phyloP scores from a whole-genome alignment of 2,888 invertebrate genomes.

The Sinotaia quadrata region DNA sequence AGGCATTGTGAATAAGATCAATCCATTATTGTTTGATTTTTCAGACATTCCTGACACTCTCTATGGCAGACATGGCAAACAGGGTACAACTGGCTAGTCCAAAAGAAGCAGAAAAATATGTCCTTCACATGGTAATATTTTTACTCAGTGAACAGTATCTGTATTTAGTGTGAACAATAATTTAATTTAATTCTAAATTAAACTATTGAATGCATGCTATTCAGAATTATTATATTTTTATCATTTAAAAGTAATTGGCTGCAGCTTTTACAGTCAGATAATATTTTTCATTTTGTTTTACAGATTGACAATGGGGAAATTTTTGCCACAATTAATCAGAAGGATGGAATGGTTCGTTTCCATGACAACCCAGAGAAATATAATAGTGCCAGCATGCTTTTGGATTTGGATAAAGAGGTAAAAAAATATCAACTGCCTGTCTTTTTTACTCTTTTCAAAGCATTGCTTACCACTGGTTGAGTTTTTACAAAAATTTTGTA shows the following conservation, averaged over 20 bases:
- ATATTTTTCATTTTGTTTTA: slow-evolving; percentile 7
- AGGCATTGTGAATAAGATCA: too few species aligned
- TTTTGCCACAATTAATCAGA: slow-evolving; percentile 96
- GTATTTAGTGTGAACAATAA: too few species aligned
- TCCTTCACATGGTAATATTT: slow-evolving; percentile 89
- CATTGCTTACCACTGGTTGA: too few species aligned
- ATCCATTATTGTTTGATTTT: slow-evolving; percentile 41
- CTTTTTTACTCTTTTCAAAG: not conserved
- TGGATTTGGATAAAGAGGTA: slow-evolving; percentile 84
- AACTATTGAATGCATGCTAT: not conserved
- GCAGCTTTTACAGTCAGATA: not conserved
- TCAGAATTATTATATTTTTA: not conserved
- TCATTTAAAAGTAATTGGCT: not conserved
- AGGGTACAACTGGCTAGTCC: slow-evolving; percentile 89
- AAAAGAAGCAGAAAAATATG: slow-evolving; percentile 91
- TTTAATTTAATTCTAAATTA: too few species aligned
- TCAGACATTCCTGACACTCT: slow-evolving; percentile 88
- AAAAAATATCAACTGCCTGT: slow-evolving; percentile 13
- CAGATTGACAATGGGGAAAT: slow-evolving; percentile 98
- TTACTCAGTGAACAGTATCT: too few species aligned
- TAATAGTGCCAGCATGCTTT: slow-evolving; percentile 89
- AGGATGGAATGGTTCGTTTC: slow-evolving; percentile 98
- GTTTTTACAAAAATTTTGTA: too few species aligned
- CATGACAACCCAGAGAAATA: slow-evolving; percentile 96
- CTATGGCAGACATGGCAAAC: slow-evolving; percentile 89